Conservation (phyloP, 2,888 invertebrate genomes). For the Apamea monoglypha region DNA sequence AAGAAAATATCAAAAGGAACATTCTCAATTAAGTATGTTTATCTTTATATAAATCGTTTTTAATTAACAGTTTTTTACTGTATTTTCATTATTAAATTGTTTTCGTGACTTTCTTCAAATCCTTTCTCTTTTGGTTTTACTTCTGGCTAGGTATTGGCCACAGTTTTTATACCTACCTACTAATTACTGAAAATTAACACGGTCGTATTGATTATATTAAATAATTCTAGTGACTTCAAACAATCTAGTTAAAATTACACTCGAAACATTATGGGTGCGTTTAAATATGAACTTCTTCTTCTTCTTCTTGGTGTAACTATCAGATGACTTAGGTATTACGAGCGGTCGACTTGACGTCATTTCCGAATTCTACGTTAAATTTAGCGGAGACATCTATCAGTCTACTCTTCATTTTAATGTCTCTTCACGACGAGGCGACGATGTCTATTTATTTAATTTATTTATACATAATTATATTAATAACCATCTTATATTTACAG, state of each 20-base stretch:
- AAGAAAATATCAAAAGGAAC: background rate
- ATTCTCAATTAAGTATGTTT: background rate
- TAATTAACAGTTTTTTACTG: background rate
- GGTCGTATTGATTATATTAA: background rate
- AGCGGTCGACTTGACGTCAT: conserved; percentile 33
- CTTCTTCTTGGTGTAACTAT: conserved; percentile 17
- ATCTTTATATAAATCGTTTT: background rate
- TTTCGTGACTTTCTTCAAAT: background rate
- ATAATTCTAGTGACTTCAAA: background rate
- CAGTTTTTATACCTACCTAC: background rate
- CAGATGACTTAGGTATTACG: background rate
- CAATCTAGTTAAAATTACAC: background rate
- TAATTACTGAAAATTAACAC: background rate
- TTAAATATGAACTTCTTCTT: conserved; percentile 3
- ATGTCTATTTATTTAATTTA: background rate
- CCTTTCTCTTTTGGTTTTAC: background rate
- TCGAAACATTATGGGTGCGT: background rate
- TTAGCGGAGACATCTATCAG: conserved; percentile 36
- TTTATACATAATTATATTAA: background rate
- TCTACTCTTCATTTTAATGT: conserved; percentile 11
- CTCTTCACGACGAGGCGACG: background rate
- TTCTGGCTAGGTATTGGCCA: background rate
- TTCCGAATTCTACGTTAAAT: conserved; percentile 47
- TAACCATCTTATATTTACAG: background rate
- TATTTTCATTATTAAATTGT: too few species aligned